Evolutionary conservation across 2,888 invertebrate species (phyloP), one percentile per base, ranked within the genome.

Genomic region (Tolmerus cingulatus): DNA sequence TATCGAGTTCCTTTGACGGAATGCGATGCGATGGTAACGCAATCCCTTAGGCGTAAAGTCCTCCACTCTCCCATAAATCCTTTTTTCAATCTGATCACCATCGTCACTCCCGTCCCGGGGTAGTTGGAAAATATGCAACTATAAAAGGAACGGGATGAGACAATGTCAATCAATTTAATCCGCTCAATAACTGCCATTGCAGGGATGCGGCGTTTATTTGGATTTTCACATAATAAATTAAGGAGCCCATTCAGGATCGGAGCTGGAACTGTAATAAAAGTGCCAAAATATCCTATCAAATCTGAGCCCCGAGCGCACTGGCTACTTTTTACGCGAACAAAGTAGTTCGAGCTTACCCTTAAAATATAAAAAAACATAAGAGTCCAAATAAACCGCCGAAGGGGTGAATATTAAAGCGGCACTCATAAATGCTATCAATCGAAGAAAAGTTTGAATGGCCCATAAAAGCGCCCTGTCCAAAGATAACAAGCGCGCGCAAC

Each of bases 181-280:
- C 77, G 77, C 30, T 76, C 30, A 51, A 77, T 76, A 46, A 55
- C 86, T 77, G 77, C 51, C 55, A 23, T 51, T 86, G 76, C 86
- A 86, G 77, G 77, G 27, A 55, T 3, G 27, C n/a, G 46, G 76
- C 74, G 46, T 86, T 30, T 86, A 86, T 86, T 86, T 76, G 55
- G 86, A 86, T 86, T 86, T 77, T 86, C 86, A 86, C 86, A 74
- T 86, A 86, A 77, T 86, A 86, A 86, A 86, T 86, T 86, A 77
- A 55, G 55, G 76, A 86, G 27, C 30, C 84, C 43, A 84, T 66
- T 84, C 66, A 77, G n/a, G 34, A 46, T n/a, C 40, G 30, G 34
- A 37, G 34, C 66, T 66, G 9, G 37, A 16, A 86, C 16, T 55
- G 27, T 40, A 40, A 86, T 86, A 86, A 86, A 86, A 85, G 34